phyloP scores from a whole-genome alignment of 2,113 vertebrate species.

The Stictonetta naevosa region DNA sequence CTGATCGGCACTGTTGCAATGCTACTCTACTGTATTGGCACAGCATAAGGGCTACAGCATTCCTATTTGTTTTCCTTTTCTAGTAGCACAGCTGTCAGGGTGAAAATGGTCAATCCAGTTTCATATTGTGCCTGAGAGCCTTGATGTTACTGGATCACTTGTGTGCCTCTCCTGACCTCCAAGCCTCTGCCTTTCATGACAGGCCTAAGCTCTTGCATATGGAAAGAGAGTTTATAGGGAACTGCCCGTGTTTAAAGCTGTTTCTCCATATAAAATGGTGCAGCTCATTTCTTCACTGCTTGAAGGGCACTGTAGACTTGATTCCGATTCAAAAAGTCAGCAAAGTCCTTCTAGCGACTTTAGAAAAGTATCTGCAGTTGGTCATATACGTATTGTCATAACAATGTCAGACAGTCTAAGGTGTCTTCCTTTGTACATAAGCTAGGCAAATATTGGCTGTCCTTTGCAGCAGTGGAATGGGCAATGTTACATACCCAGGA shows the following conservation, averaged over 20 bases:
- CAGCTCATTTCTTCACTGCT: background rate
- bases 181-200: background rate
- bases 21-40: background rate
- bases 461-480: background rate
- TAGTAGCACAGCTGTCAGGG: background rate
- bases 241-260: fast-evolving
- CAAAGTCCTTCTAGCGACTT: background rate
- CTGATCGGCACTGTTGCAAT: background rate
- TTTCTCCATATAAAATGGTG: background rate
- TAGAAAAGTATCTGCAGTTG: background rate
- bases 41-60: background rate
- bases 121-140: background rate
- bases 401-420: background rate
- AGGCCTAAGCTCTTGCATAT: background rate
- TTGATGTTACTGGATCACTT: background rate
- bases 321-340: background rate
- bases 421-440: fast-evolving
- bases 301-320: background rate
- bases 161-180: background rate
- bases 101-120: background rate
- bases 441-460: fast-evolving
- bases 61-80: background rate
- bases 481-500: background rate
- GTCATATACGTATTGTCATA: background rate
- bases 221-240: background rate